A percentile compares a stretch with the other conserved stretches of the same genome.
These are phyloP conservation scores for Eutolmus rufibarbis DNA, from an alignment of 2,888 invertebrate species.

Conservation along the genomic window DNA sequence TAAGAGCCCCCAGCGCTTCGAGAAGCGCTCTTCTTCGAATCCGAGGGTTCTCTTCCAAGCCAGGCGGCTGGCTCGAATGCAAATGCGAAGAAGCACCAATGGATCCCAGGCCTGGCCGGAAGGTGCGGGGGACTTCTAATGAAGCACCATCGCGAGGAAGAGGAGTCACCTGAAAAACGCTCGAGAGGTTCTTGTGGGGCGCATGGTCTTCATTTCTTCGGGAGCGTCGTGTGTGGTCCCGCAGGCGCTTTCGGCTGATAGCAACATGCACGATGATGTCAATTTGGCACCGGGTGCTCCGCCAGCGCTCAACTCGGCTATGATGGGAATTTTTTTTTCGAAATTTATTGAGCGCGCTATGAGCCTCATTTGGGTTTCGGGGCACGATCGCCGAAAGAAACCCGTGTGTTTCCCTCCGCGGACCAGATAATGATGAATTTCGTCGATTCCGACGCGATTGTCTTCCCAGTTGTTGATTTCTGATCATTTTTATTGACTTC, in stretches of 20 bases:
- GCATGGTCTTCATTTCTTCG: constrained; percentile 42
- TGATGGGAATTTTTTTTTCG: constrained; percentile 38
- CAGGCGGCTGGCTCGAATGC: neutral
- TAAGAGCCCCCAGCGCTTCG: neutral
- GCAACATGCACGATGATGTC: constrained; percentile 14
- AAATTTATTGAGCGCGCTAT: constrained; percentile 39
- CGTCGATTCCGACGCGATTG: constrained; percentile 9
- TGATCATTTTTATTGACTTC: constrained; percentile 23
- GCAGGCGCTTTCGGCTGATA: constrained; percentile 14
- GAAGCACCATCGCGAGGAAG: constrained; percentile 8
- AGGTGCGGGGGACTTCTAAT: constrained; percentile 23
- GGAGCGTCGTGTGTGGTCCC: constrained; percentile 41
- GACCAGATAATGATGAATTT: constrained; percentile 44
- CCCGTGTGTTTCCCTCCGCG: constrained; percentile 1
- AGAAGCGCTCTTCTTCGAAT: neutral
- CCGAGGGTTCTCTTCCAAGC: neutral
- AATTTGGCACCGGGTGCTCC: constrained; percentile 14
- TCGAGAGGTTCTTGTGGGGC: constrained; percentile 23
- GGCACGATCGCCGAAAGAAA: constrained; percentile 39
- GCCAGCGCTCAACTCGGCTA: constrained; percentile 4
- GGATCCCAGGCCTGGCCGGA: neutral
- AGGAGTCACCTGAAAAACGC: constrained; percentile 39
- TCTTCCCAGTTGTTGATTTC: constrained; percentile 31
- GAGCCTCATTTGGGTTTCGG: constrained; percentile 13
- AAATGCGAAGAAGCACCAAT: constrained; percentile 10